Conservation (phyloP, 2,888 invertebrate species). For the Diaperis boleti region DNA sequence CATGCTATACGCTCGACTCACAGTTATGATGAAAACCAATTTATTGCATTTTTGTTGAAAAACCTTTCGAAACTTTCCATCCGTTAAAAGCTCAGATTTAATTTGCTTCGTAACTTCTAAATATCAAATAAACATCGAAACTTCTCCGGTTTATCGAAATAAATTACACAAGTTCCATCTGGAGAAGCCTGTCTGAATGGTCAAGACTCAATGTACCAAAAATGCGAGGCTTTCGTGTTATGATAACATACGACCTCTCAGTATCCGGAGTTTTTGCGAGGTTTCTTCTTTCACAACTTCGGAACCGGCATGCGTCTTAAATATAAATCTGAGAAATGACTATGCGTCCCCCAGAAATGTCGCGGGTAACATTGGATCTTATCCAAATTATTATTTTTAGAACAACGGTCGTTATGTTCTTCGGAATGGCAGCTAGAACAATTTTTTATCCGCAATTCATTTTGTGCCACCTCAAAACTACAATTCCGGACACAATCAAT, state of each 20-base stretch:
- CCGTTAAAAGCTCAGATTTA: conserved; percentile 1
- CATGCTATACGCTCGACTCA: too few species aligned
- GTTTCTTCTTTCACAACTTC: conserved; percentile 4
- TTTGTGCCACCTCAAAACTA: conserved; percentile 21
- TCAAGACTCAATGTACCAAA: background rate
- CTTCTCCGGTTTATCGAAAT: conserved; percentile 13
- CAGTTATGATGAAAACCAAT: too few species aligned
- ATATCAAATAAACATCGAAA: conserved; percentile 26
- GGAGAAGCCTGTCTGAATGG: background rate
- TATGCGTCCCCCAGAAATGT: conserved; percentile 10
- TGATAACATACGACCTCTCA: conserved; percentile 22
- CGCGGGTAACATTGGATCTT: conserved; percentile 21
- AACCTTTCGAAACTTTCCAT: conserved; percentile 1
- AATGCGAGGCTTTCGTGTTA: conserved; percentile 4
- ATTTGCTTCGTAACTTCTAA: conserved; percentile 12
- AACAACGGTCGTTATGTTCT: background rate
- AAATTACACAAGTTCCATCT: background rate
- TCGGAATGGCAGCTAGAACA: background rate
- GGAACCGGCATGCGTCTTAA: conserved; percentile 28
- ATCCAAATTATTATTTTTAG: conserved; percentile 35
- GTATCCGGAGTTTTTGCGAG: conserved; percentile 12
- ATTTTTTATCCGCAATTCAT: conserved; percentile 29
- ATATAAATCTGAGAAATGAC: conserved; percentile 31
- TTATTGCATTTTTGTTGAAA: too few species aligned
- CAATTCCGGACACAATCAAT: conserved; percentile 33